A percentile compares a stretch with the other conserved stretches of the same genome.
Conservation (phyloP, 2,113 vertebrate species). For the Poicephalus meyeri region DNA sequence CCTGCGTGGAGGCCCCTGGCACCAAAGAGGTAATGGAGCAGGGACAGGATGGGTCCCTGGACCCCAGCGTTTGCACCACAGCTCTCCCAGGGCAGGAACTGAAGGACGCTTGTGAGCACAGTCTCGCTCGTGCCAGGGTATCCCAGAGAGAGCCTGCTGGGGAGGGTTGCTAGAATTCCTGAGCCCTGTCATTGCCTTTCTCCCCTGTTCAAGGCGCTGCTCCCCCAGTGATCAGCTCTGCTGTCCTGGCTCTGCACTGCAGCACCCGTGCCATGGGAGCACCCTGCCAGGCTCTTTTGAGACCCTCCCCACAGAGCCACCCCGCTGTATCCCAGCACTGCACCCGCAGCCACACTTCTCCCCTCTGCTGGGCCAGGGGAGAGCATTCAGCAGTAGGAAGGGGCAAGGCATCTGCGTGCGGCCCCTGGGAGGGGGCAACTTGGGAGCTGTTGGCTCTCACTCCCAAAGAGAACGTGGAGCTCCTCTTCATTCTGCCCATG, state of each 20-base stretch:
- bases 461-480: background rate
- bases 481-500: background rate
- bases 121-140: background rate
- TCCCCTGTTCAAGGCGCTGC: background rate
- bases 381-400: background rate
- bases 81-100: background rate
- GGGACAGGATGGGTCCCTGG: no score
- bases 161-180: background rate
- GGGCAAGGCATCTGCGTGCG: background rate
- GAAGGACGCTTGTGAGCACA: background rate
- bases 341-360: background rate
- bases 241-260: background rate
- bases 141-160: background rate
- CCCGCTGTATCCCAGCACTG: background rate
- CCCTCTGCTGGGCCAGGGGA: background rate
- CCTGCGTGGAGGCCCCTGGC: conserved; percentile 71
- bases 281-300: background rate
- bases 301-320: background rate
- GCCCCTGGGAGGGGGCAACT: background rate
- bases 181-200: background rate
- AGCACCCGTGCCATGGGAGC: accelerated
- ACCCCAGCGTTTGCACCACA: background rate
- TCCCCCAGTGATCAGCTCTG: background rate
- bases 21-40: conserved; percentile 77
- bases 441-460: background rate